A percentile compares a stretch with the other conserved stretches of the same genome.
Evolutionary conservation across 1,140 invertebrate species (phyloP).

Genomic region (Trichonephila clavipes): DNA sequence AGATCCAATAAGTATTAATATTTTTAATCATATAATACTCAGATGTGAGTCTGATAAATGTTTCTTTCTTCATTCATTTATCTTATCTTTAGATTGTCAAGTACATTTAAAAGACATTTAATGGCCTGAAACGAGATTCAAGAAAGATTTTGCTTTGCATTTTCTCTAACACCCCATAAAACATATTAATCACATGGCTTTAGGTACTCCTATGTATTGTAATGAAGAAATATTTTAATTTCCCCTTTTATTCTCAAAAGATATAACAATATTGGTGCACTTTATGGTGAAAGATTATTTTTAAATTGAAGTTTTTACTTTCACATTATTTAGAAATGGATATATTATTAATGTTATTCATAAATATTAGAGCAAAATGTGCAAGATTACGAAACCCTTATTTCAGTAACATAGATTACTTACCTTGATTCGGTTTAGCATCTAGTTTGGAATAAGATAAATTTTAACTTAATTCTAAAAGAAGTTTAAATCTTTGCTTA

Average conservation of each 20-base stretch:
- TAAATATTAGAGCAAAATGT: neutral
- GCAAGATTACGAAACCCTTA: too few relatives aligned
- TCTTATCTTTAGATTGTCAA: neutral
- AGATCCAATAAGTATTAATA: neutral
- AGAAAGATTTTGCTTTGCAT: neutral
- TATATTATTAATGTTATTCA: neutral
- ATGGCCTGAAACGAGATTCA: neutral
- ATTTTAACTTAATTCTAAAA: too few relatives aligned
- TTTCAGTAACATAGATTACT: too few relatives aligned
- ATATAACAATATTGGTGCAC: neutral
- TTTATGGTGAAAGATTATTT: neutral
- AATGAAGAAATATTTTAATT: neutral
- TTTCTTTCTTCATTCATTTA: neutral
- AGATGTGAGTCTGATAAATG: neutral
- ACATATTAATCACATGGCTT: neutral
- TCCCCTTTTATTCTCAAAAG: neutral
- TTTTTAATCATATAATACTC: neutral
- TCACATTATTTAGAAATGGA: neutral
- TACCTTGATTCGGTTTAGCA: too few relatives aligned
- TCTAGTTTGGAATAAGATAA: too few relatives aligned
- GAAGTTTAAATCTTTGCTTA: too few relatives aligned
- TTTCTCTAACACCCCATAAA: neutral
- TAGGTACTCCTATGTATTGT: neutral
- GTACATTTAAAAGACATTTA: neutral
- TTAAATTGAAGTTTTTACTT: neutral